Conservation (phyloP, 1,140 invertebrate genomes). For the Drosophila funebris region DNA sequence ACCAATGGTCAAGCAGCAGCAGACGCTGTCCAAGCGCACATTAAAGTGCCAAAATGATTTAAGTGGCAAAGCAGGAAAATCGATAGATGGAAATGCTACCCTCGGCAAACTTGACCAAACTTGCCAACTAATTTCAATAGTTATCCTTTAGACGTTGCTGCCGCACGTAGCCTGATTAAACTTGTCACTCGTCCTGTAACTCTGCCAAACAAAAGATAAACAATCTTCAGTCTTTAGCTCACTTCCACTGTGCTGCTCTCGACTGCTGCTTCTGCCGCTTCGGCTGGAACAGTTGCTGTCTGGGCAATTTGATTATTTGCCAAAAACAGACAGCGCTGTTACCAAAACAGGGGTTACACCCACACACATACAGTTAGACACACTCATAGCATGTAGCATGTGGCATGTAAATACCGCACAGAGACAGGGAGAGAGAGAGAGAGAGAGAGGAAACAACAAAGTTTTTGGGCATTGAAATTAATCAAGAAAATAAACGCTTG, state of each 20-base stretch:
- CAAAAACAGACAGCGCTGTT: slow-evolving; percentile 61
- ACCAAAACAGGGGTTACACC: slow-evolving; percentile 30
- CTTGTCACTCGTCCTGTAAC: slow-evolving; percentile 63
- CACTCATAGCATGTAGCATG: slow-evolving; percentile 6
- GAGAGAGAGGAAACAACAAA: slow-evolving; percentile 51
- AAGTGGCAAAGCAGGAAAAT: slow-evolving; percentile 53
- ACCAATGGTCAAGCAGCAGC: slow-evolving; percentile 3
- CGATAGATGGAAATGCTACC: slow-evolving; percentile 49
- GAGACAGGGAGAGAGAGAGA: too few relatives aligned
- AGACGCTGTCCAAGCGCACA: slow-evolving; percentile 6
- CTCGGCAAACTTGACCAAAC: slow-evolving; percentile 22
- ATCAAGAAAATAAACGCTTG: slow-evolving; percentile 81
- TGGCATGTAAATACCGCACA: slow-evolving; percentile 41
- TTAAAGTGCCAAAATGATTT: slow-evolving; percentile 76
- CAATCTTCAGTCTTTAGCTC: slow-evolving; percentile 36
- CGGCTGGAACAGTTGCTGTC: slow-evolving; percentile 50
- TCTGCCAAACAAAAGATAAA: slow-evolving; percentile 77
- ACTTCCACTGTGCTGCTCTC: too few relatives aligned
- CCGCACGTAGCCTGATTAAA: slow-evolving; percentile 70
- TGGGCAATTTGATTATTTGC: slow-evolving; percentile 81
- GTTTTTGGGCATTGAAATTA: slow-evolving; percentile 74
- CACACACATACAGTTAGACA: slow-evolving; percentile 21
- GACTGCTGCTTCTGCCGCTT: too few relatives aligned
- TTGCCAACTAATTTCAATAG: slow-evolving; percentile 78
- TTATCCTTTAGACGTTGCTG: slow-evolving; percentile 68